Evolutionary conservation across 2,888 invertebrate genomes (phyloP).

Genomic region (Philhelius pedissequus): DNA sequence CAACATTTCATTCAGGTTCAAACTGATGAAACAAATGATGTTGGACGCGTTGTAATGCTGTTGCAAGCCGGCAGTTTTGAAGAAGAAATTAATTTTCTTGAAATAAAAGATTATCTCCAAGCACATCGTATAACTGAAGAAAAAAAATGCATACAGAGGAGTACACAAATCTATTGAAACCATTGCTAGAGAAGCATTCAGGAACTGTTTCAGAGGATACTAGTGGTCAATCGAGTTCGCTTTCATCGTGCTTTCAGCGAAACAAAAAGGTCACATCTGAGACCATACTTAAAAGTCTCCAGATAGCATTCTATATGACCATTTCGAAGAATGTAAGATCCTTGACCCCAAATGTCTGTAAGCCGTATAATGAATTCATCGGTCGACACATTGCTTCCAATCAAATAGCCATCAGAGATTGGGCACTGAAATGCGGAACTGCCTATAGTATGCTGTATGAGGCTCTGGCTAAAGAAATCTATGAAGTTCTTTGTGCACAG

Average conservation of each 20-base stretch:
- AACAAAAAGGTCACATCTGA: slow-evolving; percentile 75
- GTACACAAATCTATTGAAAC: slow-evolving; percentile 74
- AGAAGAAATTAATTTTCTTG: slow-evolving; percentile 81
- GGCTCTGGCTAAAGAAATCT: slow-evolving; percentile 83
- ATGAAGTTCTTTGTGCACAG: slow-evolving; percentile 75
- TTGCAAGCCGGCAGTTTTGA: too few species aligned
- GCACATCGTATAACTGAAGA: slow-evolving; percentile 81
- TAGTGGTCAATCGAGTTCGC: slow-evolving; percentile 60
- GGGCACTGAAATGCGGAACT: slow-evolving; percentile 86
- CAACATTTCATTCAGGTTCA: too few species aligned
- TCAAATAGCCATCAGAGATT: slow-evolving; percentile 82
- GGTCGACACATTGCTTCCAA: slow-evolving; percentile 79
- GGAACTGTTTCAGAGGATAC: slow-evolving; percentile 39
- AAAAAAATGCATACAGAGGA: slow-evolving; percentile 77
- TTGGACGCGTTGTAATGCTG: too few species aligned
- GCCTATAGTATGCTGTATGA: slow-evolving; percentile 87
- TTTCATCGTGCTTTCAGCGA: slow-evolving; percentile 72
- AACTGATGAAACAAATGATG: too few species aligned
- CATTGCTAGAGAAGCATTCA: slow-evolving; percentile 72
- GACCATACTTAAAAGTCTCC: slow-evolving; percentile 81
- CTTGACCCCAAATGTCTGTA: slow-evolving; percentile 80
- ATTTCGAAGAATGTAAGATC: slow-evolving; percentile 79
- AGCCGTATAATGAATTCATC: slow-evolving; percentile 78
- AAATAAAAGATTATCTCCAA: slow-evolving; percentile 80
- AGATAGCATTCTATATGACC: slow-evolving; percentile 81